Base-by-base conservation (phyloP, 2,113 vertebrate species). In the Syngnathoides biaculeatus region DNA sequence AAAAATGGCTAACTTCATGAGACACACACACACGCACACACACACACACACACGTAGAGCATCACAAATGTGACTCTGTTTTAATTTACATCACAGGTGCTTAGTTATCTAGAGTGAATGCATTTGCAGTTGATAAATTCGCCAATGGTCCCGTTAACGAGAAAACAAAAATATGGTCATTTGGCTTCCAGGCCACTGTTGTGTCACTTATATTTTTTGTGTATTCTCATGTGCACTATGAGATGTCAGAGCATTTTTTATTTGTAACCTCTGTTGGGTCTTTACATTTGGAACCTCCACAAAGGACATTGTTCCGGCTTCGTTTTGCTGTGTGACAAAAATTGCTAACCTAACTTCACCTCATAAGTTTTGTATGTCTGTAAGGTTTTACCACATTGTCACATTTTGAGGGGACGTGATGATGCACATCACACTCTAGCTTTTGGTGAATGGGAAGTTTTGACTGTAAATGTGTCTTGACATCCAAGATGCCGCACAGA, bases 291-390 rank as follows among this genome's bases (percentile, higher is more conserved):
- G 69, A 26, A 19, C 65, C 26, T 63, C 72, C 74, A 39, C 64
- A 8, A 9, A 12, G 62, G 66, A 57, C 47, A 66, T 74, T 71
- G 64, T 38, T 68, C 20, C 24, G 1, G 47, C 65, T 60, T 57
- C 69, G 67, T 72, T 69, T 57, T 65, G 17, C 26, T 2, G 38
- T 40, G 11, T 38, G 58, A 60, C 35, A 60, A 61, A 13, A 61
- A 61, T 40, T 42, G 20, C 81, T 81, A 58, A 79, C 77, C 77
- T 79, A 79, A 71, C 69, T n/a, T 81, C 11, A 26, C 69, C 73
- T 85, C 79, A 85, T 86, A 80, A 81, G 74, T 87, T 83, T 81
- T 85, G 76, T 75, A 87, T 87, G 67, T 52, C 45, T 20, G 76
- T 77, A 72, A 64, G 65, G 72, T 83, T 70, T 69, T 82, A 65